Evolutionary conservation across 2,888 invertebrate species (phyloP), one percentile per base, ranked within the genome.

Genomic region (Ochlodes sylvanus): DNA sequence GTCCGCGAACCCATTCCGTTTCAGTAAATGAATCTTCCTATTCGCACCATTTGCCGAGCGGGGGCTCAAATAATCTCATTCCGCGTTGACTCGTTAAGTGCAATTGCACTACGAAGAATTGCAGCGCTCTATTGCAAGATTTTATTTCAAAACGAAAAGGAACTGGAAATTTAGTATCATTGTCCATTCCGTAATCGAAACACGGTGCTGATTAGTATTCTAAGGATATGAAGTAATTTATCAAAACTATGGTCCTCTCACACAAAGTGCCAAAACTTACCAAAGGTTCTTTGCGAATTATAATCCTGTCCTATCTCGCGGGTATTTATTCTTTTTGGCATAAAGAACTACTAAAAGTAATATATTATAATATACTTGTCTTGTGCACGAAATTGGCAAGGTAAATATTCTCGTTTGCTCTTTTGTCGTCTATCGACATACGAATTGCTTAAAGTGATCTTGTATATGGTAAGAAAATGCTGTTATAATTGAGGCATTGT

Each of bases 11-110:
- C 57, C 56, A 57, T 57, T 62, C 42, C 38, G 69, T 64, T 50
- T 62, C 42, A 42, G 68, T 66, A 68, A 78, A 80, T 80, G 75
- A 82, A 82, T 82, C 75, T 77, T 77, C 75, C 75, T 76, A 77
- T 77, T 75, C 73, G 74, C 74, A 71, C 77, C 77, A 79, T 79
- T 79, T 76, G 76, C 75, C 70, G 73, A 69, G 63, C 61, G 68
- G 71, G 57, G 34, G 65, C 68, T 71, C 56, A 73, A 73, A 76
- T 75, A 77, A 77, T 77, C 75, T 75, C 70, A 72, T 77, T 74
- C 68, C 72, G 67, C 69, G 73, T 76, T 74, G 75, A 75, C 75
- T 75, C 74, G 73, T 75, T 79, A 74, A 74, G 71, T 79, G 77
- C 77, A 76, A 81, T 38, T 60, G 60, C 60, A 60, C 60, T 14